Conservation (phyloP, 1,140 invertebrate genomes). For the Lutraria rhynchaena region DNA sequence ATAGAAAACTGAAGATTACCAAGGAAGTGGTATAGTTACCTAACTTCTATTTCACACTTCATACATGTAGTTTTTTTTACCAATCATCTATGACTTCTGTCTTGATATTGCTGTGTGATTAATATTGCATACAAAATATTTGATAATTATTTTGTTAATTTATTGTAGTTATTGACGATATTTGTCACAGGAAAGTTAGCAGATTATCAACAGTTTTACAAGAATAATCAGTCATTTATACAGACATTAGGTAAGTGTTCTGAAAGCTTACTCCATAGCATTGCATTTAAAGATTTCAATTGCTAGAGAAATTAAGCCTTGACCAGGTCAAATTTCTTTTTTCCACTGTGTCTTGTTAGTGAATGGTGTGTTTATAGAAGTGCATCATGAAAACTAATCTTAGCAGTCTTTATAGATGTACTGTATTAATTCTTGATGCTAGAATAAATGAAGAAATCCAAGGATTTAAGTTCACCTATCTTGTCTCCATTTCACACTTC, state of each 20-base stretch:
- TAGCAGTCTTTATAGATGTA: not conserved
- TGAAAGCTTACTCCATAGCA: not conserved
- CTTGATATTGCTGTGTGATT: too few species aligned
- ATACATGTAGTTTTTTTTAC: conserved; percentile 31
- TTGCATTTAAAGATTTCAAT: too few species aligned
- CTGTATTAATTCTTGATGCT: conserved; percentile 36
- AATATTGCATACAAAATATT: too few species aligned
- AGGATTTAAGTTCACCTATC: conserved; percentile 17
- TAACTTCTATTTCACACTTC: conserved; percentile 51
- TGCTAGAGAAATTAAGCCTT: not conserved
- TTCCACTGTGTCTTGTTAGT: not conserved
- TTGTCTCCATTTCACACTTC: conserved; percentile 51
- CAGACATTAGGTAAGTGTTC: conserved; percentile 88
- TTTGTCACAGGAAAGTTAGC: conserved; percentile 97
- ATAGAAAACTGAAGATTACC: conserved; percentile 48
- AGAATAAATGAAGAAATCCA: conserved; percentile 40
- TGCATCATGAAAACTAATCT: conserved; percentile 18
- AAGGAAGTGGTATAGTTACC: conserved; percentile 17
- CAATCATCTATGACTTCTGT: too few species aligned
- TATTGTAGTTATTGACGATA: conserved; percentile 89
- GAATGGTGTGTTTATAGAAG: not conserved
- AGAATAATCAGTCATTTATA: conserved; percentile 96
- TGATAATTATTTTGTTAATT: too few species aligned
- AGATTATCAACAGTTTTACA: conserved; percentile 95
- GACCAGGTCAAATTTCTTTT: not conserved